phyloP scores from a whole-genome alignment of 92 coral and sea anemone species.

The Phymanthus crucifer region DNA sequence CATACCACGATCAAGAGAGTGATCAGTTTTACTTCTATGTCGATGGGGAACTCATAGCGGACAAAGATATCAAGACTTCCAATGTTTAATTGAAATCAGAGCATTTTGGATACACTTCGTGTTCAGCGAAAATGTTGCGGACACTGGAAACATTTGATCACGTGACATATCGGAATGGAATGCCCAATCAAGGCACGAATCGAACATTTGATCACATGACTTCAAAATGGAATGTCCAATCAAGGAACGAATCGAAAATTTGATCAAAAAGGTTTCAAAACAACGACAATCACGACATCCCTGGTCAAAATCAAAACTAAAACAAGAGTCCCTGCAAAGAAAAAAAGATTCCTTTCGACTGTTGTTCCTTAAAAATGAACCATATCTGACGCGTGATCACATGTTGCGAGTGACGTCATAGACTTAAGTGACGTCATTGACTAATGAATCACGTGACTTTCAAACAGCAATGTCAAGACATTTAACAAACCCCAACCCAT shows the following conservation, averaged over 20 bases:
- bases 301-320: not conserved
- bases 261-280: too few species aligned
- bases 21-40: conserved; percentile 67
- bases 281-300: not conserved
- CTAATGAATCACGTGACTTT: not conserved
- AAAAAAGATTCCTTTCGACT: not conserved
- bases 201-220: not conserved
- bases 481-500: not conserved
- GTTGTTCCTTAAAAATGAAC: not conserved
- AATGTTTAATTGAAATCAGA: conserved; percentile 43
- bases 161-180: not conserved
- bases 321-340: not conserved
- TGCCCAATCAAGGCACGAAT: not conserved
- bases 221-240: not conserved
- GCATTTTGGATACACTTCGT: not conserved
- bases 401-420: not conserved
- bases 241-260: not conserved
- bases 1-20: conserved; percentile 60
- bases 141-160: not conserved
- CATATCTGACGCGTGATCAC: not conserved
- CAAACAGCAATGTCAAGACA: not conserved
- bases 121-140: not conserved
- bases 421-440: not conserved
- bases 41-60: conserved; percentile 71
- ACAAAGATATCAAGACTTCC: conserved; percentile 64